Percentiles rank a stretch among this genome's conserved stretches.
Evolutionary conservation across 2,797 vertebrate genomes (phyloP).

Genomic region (Moxostoma hubbsi): DNA sequence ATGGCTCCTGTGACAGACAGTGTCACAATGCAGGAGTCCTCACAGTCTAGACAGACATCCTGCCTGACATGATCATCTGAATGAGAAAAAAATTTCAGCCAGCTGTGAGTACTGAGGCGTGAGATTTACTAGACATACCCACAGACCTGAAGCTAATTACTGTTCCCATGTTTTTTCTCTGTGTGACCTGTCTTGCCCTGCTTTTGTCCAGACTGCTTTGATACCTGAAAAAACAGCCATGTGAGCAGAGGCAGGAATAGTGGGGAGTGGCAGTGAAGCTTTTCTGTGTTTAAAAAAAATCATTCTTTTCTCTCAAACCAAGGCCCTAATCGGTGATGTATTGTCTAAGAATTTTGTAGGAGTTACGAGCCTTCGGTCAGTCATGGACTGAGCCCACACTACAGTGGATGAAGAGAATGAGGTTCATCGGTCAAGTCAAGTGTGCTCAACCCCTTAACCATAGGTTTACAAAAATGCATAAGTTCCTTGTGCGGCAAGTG

Average conservation of each 20-base stretch:
- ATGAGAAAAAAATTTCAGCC: background rate
- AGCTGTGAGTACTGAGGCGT: slow-evolving; percentile 34
- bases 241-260: background rate
- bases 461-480: no score
- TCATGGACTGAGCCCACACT: background rate
- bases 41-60: background rate
- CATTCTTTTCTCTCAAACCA: slow-evolving; percentile 36
- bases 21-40: slow-evolving; percentile 4
- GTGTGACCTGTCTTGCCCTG: slow-evolving; percentile 53
- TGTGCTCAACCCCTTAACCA: slow-evolving; percentile 17
- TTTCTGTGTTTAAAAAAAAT: slow-evolving; percentile 15
- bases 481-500: background rate
- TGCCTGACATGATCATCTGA: slow-evolving; percentile 10
- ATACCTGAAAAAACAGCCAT: slow-evolving; percentile 51
- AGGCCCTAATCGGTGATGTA: slow-evolving; percentile 17
- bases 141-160: slow-evolving; percentile 51
- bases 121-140: slow-evolving; percentile 31
- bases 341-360: slow-evolving; percentile 55
- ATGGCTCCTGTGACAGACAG: background rate
- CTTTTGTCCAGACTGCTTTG: slow-evolving; percentile 58
- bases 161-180: slow-evolving; percentile 48
- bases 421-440: slow-evolving; percentile 39
- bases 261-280: background rate
- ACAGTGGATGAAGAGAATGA: slow-evolving; percentile 2
- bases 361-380: background rate